A percentile compares a stretch with the other conserved stretches of the same genome.
phyloP scores from a whole-genome alignment of 2,113 vertebrate species.

The Apus apus region DNA sequence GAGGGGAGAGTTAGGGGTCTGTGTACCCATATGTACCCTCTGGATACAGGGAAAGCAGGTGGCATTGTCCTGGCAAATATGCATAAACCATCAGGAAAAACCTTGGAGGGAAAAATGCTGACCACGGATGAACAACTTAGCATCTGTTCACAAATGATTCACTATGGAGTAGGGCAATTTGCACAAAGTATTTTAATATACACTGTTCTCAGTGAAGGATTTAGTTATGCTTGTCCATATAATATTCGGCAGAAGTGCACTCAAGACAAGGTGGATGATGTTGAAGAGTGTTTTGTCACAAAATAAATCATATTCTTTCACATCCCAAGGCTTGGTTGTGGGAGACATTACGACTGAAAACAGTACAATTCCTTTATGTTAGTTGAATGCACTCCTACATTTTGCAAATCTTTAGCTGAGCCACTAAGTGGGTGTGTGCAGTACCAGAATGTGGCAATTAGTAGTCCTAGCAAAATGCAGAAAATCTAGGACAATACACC shows the following conservation, averaged over 20 bases:
- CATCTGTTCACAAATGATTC: neutral
- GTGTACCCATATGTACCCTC: neutral
- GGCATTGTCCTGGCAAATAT: neutral
- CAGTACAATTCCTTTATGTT: neutral
- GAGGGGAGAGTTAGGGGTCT: neutral
- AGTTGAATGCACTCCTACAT: neutral
- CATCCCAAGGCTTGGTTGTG: neutral
- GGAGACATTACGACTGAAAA: fast-evolving
- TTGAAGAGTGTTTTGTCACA: neutral
- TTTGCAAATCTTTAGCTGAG: neutral
- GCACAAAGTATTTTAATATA: neutral
- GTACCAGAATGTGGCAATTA: neutral
- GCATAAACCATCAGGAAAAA: neutral
- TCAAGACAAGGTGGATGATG: neutral
- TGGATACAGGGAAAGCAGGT: neutral
- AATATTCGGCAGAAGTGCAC: neutral
- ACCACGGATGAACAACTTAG: neutral
- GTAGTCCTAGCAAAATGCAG: neutral
- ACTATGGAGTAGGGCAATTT: neutral
- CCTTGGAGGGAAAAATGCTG: neutral
- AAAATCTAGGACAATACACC: neutral
- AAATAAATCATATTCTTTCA: neutral
- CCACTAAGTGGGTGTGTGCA: neutral
- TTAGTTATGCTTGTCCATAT: neutral
- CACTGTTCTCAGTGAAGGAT: neutral